Conservation (phyloP, 2,113 vertebrate genomes). For the Nestor notabilis region DNA sequence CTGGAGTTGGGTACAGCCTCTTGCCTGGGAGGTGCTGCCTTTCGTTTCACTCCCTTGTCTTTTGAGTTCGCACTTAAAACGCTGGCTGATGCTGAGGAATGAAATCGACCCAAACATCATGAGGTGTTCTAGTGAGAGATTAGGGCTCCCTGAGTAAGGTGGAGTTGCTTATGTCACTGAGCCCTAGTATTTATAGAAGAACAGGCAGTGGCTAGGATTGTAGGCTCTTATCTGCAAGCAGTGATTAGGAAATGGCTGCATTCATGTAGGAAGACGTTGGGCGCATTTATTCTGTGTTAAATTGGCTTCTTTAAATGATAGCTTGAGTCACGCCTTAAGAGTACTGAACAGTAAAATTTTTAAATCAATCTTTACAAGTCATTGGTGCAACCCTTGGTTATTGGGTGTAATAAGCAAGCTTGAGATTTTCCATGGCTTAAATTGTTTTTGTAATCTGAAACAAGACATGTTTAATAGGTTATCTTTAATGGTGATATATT, state of each 20-base stretch:
- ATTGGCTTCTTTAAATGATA: not conserved
- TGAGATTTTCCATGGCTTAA: accelerated
- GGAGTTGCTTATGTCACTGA: not conserved
- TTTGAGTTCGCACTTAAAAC: accelerated
- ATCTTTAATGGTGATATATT: accelerated
- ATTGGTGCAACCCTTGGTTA: not conserved
- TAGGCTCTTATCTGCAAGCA: not conserved
- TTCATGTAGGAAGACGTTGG: accelerated
- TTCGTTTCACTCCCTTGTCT: accelerated
- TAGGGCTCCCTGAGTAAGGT: accelerated
- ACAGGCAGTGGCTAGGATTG: accelerated
- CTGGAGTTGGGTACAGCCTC: accelerated
- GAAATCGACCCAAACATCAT: accelerated
- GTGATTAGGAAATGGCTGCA: not conserved
- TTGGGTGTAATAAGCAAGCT: not conserved
- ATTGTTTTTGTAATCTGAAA: not conserved
- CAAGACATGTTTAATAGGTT: not conserved
- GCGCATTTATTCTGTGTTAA: accelerated
- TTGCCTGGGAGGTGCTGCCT: accelerated
- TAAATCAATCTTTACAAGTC: not conserved
- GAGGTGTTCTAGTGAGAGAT: accelerated
- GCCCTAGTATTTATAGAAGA: not conserved
- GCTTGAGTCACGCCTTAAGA: not conserved
- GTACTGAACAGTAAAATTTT: not conserved
- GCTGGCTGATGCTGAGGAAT: accelerated